Evolutionary conservation across 2,113 vertebrate genomes (phyloP), one percentile per base, ranked within the genome.

Genomic region (Melanerpes aurifrons): DNA sequence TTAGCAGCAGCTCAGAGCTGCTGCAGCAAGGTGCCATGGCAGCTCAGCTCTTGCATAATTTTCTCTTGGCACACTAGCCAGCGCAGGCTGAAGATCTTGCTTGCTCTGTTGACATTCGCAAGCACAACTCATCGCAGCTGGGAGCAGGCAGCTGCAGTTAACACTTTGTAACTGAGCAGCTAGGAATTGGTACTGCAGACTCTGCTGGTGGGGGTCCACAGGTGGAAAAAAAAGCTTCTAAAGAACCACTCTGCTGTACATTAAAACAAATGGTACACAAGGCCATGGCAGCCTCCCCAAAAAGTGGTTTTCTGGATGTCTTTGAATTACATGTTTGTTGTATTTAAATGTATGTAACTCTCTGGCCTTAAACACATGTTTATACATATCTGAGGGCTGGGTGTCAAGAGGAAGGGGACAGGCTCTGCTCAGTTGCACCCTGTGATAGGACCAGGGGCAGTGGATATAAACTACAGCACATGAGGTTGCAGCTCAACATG

Each of bases 181-280:
- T 2, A 1, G 20, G 21, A 67, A 50, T 8, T 58, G 75, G 21
- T 61, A 29, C 18, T 62, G 32, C 56, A 50, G 56, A 20, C 53
- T 67, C 66, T 20, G 5, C 48, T 26, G 64, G n/a, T 35, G 20
- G 0, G 1, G 22, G 16, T 17, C 32, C 11, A 10, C 0, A 15
- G 15, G 31, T 17, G 9, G 9, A 83, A 57, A 83, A 3, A n/a
- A 25, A 75, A 61, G 21, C 47, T 70, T 78, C 56, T 45, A 25
- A 54, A 85, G 25, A 79, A 64, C 48, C 19, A 67, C 10, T 15
- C 54, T 0, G 0, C 40, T 17, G 15, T 21, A 11, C 4, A 8
- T 2, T 5, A 50, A 81, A 77, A 6, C 29, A 83, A 74, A 53
- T 3, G 14, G 26, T 61, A 63, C 10, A 25, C 4, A 43, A 64